These are phyloP conservation scores for Sympetrum striolatum DNA, from an alignment of 2,888 invertebrate genomes.

Conservation along the genomic window DNA sequence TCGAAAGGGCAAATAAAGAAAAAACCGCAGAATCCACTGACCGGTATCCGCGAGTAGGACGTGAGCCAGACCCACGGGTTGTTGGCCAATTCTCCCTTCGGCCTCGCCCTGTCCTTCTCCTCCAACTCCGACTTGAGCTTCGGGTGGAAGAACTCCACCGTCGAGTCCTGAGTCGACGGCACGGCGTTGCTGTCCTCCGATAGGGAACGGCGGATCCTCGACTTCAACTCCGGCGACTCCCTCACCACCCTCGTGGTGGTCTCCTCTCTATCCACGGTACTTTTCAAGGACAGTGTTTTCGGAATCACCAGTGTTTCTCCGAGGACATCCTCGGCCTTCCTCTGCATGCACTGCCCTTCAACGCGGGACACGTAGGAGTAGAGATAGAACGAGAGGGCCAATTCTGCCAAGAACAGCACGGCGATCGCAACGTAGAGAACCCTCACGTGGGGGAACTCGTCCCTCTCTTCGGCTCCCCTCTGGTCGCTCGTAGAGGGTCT, in stretches of 20 bases:
- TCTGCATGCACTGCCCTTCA: constrained; percentile 45
- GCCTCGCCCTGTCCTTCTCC: constrained; percentile 66
- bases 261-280: not conserved
- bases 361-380: constrained; percentile 48
- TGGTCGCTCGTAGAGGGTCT: not conserved
- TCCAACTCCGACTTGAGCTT: constrained; percentile 62
- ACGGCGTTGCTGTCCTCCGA: constrained; percentile 22
- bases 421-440: constrained; percentile 47
- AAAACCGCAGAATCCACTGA: constrained; percentile 58
- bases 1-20: not conserved
- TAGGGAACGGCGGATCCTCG: not conserved
- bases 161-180: constrained; percentile 57
- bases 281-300: not conserved
- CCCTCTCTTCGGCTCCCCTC: not conserved
- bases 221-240: not conserved
- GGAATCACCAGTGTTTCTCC: too few relatives aligned
- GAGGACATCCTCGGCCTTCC: not conserved
- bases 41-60: constrained; percentile 85
- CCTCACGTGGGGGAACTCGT: constrained; percentile 9
- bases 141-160: constrained; percentile 78
- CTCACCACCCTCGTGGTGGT: not conserved
- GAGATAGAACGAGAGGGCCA: constrained; percentile 46
- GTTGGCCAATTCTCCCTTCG: constrained; percentile 69
- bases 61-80: constrained; percentile 88
- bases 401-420: constrained; percentile 45